A percentile compares a stretch with the other conserved stretches of the same genome.
Conservation (phyloP, 2,888 invertebrate genomes). For the Diarsia rubi region DNA sequence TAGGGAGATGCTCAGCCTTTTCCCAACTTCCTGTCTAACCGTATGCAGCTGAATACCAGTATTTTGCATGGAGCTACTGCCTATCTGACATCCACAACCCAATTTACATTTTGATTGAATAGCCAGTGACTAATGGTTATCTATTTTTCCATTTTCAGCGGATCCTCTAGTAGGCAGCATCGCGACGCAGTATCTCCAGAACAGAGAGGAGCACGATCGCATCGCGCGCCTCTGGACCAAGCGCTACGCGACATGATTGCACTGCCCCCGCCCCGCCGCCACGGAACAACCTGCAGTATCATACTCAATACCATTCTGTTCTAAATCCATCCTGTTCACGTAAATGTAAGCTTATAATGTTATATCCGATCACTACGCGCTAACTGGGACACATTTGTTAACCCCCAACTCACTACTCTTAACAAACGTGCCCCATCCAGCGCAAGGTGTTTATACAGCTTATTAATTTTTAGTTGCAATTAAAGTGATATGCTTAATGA, state of each 20-base stretch:
- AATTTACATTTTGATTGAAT: background rate
- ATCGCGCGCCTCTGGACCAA: conserved; percentile 99
- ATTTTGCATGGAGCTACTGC: too few species aligned
- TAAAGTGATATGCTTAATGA: conserved; percentile 82
- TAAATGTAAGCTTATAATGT: conserved; percentile 82
- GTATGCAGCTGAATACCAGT: too few species aligned
- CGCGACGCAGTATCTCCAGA: conserved; percentile 99
- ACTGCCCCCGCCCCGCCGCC: conserved; percentile 73
- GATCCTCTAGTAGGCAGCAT: conserved; percentile 99
- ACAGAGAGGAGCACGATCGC: conserved; percentile 99
- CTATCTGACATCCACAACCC: too few species aligned
- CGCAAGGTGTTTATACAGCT: conserved; percentile 77
- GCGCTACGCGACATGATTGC: conserved; percentile 97
- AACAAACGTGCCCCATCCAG: conserved; percentile 62
- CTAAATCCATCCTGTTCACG: conserved; percentile 86
- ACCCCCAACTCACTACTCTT: conserved; percentile 34
- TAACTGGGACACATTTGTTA: conserved; percentile 70
- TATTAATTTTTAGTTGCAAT: conserved; percentile 85
- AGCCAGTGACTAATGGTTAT: conserved; percentile 3
- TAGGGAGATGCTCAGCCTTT: too few species aligned
- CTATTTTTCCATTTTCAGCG: conserved; percentile 90
- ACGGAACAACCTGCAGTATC: conserved; percentile 78
- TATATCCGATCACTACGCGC: conserved; percentile 68
- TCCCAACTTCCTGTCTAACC: too few species aligned
- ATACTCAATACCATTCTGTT: conserved; percentile 87